Evolutionary conservation across 2,797 vertebrate species (phyloP), one percentile per base, ranked within the genome.

Genomic region (Neostethus bicornis): DNA sequence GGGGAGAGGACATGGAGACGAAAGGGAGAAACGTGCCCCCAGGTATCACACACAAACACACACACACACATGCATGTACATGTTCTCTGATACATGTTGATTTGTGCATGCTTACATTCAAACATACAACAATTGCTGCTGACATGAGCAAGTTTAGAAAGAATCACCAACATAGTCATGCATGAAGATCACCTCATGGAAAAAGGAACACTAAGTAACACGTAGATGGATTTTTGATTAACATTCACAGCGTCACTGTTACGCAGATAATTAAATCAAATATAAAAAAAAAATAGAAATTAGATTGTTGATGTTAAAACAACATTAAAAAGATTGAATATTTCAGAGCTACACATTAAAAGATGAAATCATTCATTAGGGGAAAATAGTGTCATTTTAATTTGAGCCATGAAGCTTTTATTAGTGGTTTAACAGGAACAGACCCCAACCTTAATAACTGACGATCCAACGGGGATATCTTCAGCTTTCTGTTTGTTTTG

Each of bases 21-120:
- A 92, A 92, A 81, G 82, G 85, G 79, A 89, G 90, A 79, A 89
- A 81, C 84, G 84, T 91, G 84, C 90, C 90, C 83, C 58, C 91
- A 92, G 92, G 91, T 92, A 90, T 87, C 20, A 64, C 56, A 20
- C 64, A 63, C 51, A 39, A 50, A 43, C 14, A 87, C 20, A 64
- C 56, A 20, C 64, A 63, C 51, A 39, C 50, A 43, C 14, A 23
- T 7, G 32, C 39, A 62, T 44, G 26, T 20, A 29, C 37, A 19
- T 65, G 46, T 44, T 53, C 46, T 61, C 38, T n/a, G 0, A 37
- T 32, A 49, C 5, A 69, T 25, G 41, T 41, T 37, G 16, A 51
- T 24, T 43, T 16, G 17, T 16, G 16, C 32, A 24, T 9, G 9
- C 31, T 34, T n/a, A 43, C 9, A 42, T 52, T 48, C 16, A 25